These are phyloP conservation scores for Minunthozetes semirufus DNA, from an alignment of 2,888 invertebrate species.

Conservation along the genomic window DNA sequence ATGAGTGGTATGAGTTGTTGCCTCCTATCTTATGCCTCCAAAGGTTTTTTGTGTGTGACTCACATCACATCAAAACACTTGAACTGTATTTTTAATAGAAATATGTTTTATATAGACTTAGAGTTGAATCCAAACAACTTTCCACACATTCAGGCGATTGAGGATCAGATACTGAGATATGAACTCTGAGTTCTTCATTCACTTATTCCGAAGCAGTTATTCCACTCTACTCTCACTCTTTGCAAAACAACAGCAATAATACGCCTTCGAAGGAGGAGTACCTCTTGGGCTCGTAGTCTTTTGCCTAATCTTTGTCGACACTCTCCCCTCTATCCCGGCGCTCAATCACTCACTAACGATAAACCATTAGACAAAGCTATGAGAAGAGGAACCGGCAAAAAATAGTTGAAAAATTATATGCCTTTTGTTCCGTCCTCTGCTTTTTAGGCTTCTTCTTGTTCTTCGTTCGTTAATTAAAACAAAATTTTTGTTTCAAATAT, in stretches of 20 bases:
- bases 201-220: slow-evolving; percentile 6
- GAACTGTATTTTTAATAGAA: slow-evolving; percentile 1
- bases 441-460: neutral
- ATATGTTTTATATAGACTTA: neutral
- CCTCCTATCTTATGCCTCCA: slow-evolving; percentile 11
- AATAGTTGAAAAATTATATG: slow-evolving; percentile 1
- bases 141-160: neutral
- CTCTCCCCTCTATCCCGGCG: neutral
- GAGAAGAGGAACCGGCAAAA: neutral
- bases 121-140: slow-evolving; percentile 1
- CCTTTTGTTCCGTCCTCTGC: neutral
- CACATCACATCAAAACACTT: neutral
- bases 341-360: slow-evolving; percentile 4
- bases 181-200: slow-evolving; percentile 4
- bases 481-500: neutral
- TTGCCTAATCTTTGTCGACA: neutral
- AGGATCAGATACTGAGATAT: neutral
- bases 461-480: neutral
- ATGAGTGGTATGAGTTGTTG: neutral
- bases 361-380: slow-evolving; percentile 5
- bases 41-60: neutral
- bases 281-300: slow-evolving; percentile 1
- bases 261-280: slow-evolving; percentile 26
- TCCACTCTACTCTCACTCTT: neutral
- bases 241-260: neutral